Evolutionary conservation across 1,140 invertebrate genomes (phyloP).

Genomic region (Atopsyche davidsoni): DNA sequence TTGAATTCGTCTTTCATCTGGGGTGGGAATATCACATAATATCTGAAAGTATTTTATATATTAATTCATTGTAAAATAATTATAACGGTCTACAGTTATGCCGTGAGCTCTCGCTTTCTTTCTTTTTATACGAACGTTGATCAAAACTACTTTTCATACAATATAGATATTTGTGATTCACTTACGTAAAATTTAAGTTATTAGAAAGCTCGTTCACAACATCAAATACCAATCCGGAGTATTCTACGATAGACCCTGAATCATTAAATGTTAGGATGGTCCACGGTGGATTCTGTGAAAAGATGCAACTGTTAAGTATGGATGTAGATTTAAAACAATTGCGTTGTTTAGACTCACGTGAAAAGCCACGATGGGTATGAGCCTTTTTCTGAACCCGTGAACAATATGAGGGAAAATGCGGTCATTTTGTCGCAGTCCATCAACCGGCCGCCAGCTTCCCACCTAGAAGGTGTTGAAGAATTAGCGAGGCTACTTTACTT

Average conservation of each 20-base stretch:
- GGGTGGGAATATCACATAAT: constrained; percentile 34
- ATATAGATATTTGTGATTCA: constrained; percentile 7
- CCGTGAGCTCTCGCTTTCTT: not conserved
- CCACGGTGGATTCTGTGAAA: constrained; percentile 79
- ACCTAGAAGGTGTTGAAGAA: constrained; percentile 51
- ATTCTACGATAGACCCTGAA: constrained; percentile 49
- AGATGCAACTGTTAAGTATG: constrained; percentile 10
- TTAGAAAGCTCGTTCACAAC: constrained; percentile 68
- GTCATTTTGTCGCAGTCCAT: constrained; percentile 61
- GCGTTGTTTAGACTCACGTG: constrained; percentile 65
- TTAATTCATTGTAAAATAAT: constrained; percentile 1
- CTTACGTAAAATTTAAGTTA: constrained; percentile 77
- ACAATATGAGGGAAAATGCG: constrained; percentile 71
- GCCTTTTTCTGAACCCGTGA: constrained; percentile 71
- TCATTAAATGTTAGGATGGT: constrained; percentile 59
- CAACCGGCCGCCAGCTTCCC: constrained; percentile 65
- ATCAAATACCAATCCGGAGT: constrained; percentile 71
- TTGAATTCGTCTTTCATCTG: constrained; percentile 27
- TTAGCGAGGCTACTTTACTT: too few species aligned
- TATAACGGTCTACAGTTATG: not conserved
- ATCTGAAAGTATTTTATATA: constrained; percentile 28
- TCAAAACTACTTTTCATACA: not conserved
- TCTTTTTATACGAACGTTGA: too few species aligned
- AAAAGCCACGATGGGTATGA: constrained; percentile 60
- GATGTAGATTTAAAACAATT: not conserved